phyloP scores from a whole-genome alignment of 1,140 invertebrate species.

The Drosophila guanche region DNA sequence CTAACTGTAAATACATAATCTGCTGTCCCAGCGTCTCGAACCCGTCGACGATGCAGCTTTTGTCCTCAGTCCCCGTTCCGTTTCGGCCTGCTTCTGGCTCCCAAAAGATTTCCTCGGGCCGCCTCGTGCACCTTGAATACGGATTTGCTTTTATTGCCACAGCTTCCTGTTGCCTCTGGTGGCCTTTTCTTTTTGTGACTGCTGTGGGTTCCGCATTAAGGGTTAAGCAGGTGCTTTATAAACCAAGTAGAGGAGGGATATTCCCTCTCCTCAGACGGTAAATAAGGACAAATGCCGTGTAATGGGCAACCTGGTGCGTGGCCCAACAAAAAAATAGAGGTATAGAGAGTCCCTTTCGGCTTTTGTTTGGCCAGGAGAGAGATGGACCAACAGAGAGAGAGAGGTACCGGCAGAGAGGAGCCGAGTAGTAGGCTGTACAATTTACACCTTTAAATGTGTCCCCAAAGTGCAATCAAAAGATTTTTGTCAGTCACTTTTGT shows the following conservation, averaged over 20 bases:
- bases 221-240: slow-evolving; percentile 82
- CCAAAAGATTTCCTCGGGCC: slow-evolving; percentile 54
- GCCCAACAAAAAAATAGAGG: slow-evolving; percentile 31
- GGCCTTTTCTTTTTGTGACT: not conserved
- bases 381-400: too few relatives aligned
- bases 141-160: slow-evolving; percentile 79
- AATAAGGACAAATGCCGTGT: slow-evolving; percentile 67
- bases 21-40: slow-evolving; percentile 39
- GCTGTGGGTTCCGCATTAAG: slow-evolving; percentile 60
- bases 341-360: slow-evolving; percentile 14
- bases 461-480: slow-evolving; percentile 71
- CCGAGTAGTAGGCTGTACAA: slow-evolving; percentile 46
- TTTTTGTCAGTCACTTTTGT: slow-evolving; percentile 60
- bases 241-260: slow-evolving; percentile 52
- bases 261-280: slow-evolving; percentile 45
- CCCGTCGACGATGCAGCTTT: slow-evolving; percentile 46
- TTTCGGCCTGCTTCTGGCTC: slow-evolving; percentile 11
- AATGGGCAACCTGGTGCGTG: slow-evolving; percentile 57
- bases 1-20: slow-evolving; percentile 81
- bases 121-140: slow-evolving; percentile 65
- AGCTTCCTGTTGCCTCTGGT: slow-evolving; percentile 28
- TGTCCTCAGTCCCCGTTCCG: slow-evolving; percentile 14
- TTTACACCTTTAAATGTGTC: slow-evolving; percentile 78
- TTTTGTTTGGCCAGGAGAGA: not conserved
- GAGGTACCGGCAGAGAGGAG: not conserved